phyloP scores from a whole-genome alignment of 2,888 invertebrate species.

The Eristalis tenax region DNA sequence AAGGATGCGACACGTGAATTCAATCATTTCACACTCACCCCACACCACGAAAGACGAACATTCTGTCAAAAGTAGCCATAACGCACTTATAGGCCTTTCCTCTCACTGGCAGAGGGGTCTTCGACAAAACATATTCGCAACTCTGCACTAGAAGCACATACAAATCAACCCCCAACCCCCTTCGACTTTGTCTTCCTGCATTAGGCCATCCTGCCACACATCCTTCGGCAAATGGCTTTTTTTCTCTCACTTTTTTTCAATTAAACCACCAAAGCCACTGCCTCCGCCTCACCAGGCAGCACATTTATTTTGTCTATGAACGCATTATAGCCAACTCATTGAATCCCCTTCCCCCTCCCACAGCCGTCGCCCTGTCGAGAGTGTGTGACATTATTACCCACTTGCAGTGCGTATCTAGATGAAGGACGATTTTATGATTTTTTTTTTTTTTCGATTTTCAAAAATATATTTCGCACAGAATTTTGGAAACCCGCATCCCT shows the following conservation, averaged over 20 bases:
- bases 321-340: slow-evolving; percentile 65
- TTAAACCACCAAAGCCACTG: slow-evolving; percentile 49
- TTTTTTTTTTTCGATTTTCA: background rate
- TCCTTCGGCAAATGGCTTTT: slow-evolving; percentile 49
- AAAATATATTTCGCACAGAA: slow-evolving; percentile 55
- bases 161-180: slow-evolving; percentile 10
- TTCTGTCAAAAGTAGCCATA: slow-evolving; percentile 2
- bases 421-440: slow-evolving; percentile 61
- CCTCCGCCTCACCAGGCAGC: background rate
- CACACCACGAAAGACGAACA: background rate
- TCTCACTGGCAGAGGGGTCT: background rate
- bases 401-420: slow-evolving; percentile 54
- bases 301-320: slow-evolving; percentile 52
- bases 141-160: slow-evolving; percentile 29
- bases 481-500: slow-evolving; percentile 43
- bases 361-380: slow-evolving; percentile 3
- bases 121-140: background rate
- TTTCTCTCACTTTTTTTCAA: slow-evolving; percentile 52
- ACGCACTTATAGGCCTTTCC: slow-evolving; percentile 32
- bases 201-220: slow-evolving; percentile 41
- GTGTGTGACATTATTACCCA: slow-evolving; percentile 63
- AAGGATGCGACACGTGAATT: slow-evolving; percentile 61
- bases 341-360: slow-evolving; percentile 32
- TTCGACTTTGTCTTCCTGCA: slow-evolving; percentile 23
- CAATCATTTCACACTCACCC: slow-evolving; percentile 49